Evolutionary conservation across 2,113 vertebrate species (phyloP).

Genomic region (Sylvilagus bachmani): DNA sequence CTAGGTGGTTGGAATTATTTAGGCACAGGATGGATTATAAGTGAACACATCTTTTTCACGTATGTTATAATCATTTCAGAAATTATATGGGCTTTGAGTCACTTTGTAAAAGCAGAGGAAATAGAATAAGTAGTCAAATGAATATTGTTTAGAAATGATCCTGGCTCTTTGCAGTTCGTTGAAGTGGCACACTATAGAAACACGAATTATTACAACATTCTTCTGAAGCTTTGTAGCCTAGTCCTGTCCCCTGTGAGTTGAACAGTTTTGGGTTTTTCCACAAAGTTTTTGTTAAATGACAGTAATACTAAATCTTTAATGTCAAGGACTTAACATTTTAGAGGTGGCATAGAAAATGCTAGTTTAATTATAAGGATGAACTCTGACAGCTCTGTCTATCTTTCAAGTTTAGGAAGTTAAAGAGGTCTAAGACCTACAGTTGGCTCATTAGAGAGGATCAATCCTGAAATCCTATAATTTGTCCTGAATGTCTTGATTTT

Average conservation of each 20-base stretch:
- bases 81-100: background rate
- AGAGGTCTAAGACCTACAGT: background rate
- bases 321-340: background rate
- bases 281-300: slow-evolving; percentile 9
- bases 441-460: background rate
- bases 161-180: background rate
- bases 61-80: slow-evolving; percentile 1
- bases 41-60: slow-evolving; percentile 1
- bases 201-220: background rate
- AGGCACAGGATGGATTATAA: background rate
- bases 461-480: background rate
- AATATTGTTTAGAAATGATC: background rate
- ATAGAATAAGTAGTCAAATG: background rate
- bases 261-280: background rate
- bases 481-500: slow-evolving; percentile 39
- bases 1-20: background rate
- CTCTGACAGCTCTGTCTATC: background rate
- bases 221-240: background rate
- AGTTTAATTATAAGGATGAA: slow-evolving; percentile 42
- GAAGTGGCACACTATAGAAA: background rate
- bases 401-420: slow-evolving; percentile 42
- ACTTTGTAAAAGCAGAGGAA: background rate
- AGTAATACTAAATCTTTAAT: background rate
- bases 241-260: background rate
- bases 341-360: slow-evolving; percentile 51